Percentiles rank a stretch among this genome's conserved stretches.
phyloP scores from a whole-genome alignment of 2,888 invertebrate species.

The Selenia dentaria region DNA sequence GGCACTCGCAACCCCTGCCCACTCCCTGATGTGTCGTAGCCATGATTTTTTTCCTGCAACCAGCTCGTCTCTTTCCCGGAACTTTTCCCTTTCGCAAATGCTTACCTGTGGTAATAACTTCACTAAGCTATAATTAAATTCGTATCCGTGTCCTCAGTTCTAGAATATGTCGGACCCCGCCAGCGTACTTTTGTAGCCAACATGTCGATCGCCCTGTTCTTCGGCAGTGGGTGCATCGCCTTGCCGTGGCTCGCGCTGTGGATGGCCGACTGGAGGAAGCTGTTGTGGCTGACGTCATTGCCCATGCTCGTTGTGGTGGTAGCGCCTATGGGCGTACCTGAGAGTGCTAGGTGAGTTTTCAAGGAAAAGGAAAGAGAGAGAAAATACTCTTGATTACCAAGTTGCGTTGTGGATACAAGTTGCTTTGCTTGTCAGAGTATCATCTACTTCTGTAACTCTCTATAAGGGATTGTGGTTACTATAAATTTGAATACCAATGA shows the following conservation, averaged over 20 bases:
- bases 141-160: conserved; percentile 50
- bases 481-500: no score
- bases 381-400: no score
- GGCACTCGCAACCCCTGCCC: no score
- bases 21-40: no score
- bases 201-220: conserved; percentile 78
- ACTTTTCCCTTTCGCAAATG: no score
- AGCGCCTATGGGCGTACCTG: conserved; percentile 69
- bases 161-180: conserved; percentile 77
- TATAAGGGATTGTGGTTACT: no score
- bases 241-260: conserved; percentile 78
- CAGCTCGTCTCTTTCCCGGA: no score
- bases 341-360: conserved; percentile 57
- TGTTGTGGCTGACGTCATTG: conserved; percentile 66
- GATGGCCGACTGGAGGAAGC: conserved; percentile 69
- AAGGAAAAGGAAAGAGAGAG: not conserved
- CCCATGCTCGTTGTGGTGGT: conserved; percentile 62
- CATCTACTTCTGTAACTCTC: no score
- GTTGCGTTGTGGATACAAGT: no score
- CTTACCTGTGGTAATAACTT: no score
- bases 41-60: no score
- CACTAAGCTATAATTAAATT: not conserved
- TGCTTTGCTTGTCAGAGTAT: no score
- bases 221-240: conserved; percentile 69
- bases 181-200: conserved; percentile 80